phyloP scores from a whole-genome alignment of 1,140 invertebrate species.

The Littorina saxatilis region DNA sequence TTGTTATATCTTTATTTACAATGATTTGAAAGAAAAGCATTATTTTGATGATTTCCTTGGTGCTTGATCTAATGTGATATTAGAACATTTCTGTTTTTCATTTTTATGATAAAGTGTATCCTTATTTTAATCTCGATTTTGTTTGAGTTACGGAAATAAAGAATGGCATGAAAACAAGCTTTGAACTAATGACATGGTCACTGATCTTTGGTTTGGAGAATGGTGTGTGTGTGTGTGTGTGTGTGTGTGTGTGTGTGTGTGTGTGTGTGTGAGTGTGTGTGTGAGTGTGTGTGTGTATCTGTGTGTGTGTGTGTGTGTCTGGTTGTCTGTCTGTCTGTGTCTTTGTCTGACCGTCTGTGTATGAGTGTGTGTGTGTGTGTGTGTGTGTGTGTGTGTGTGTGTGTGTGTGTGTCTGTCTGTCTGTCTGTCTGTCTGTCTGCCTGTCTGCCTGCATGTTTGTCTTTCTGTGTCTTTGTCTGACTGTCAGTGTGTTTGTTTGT shows the following conservation, averaged over 20 bases:
- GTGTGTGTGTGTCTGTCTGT: not conserved
- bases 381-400: not conserved
- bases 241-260: constrained; percentile 21
- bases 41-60: too few relatives aligned
- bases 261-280: not conserved
- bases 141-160: too few relatives aligned
- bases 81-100: not conserved
- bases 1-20: not conserved
- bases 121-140: not conserved
- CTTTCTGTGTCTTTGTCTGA: too few relatives aligned
- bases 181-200: too few relatives aligned
- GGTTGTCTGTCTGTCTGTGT: not conserved
- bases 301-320: not conserved
- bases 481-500: too few relatives aligned
- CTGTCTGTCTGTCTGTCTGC: not conserved
- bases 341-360: not conserved
- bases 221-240: not conserved
- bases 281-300: too few relatives aligned
- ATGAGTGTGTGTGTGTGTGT: not conserved
- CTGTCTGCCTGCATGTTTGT: not conserved
- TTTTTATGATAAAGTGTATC: not conserved
- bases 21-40: too few relatives aligned
- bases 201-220: too few relatives aligned
- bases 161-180: too few relatives aligned
- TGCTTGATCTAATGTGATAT: not conserved